phyloP scores from a whole-genome alignment of 2,888 invertebrate species.

The Drosophila pseudotalamancana region DNA sequence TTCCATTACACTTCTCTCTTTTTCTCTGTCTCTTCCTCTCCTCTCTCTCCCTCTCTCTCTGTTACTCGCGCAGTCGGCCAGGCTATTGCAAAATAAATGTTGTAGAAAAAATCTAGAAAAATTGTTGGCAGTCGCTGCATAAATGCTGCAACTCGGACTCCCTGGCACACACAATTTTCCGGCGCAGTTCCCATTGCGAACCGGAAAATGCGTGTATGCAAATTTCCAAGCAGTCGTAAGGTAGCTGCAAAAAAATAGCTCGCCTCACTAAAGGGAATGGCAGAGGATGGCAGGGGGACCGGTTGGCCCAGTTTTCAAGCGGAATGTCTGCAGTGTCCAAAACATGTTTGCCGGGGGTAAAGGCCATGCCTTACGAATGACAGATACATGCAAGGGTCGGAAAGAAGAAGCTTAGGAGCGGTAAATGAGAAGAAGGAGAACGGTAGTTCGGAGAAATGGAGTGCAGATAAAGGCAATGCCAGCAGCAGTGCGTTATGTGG shows the following conservation, averaged over 20 bases:
- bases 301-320: constrained; percentile 34
- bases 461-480: constrained; percentile 13
- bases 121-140: constrained; percentile 43
- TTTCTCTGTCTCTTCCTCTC: neutral
- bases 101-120: constrained; percentile 49
- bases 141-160: constrained; percentile 60
- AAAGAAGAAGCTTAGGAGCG: too few species aligned
- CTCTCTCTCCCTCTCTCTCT: neutral
- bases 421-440: neutral
- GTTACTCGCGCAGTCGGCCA: constrained; percentile 1
- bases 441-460: neutral
- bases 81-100: constrained; percentile 63
- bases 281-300: neutral
- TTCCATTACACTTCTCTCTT: neutral
- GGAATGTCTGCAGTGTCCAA: constrained; percentile 40
- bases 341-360: constrained; percentile 34
- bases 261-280: constrained; percentile 12
- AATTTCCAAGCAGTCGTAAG: constrained; percentile 50
- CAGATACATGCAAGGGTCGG: constrained; percentile 16
- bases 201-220: constrained; percentile 71
- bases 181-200: constrained; percentile 22
- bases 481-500: constrained; percentile 34
- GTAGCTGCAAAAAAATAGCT: constrained; percentile 22
- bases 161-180: constrained; percentile 62
- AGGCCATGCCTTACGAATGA: constrained; percentile 45